Conservation (phyloP, 2,888 invertebrate genomes). For the Xestobium rufovillosum region DNA sequence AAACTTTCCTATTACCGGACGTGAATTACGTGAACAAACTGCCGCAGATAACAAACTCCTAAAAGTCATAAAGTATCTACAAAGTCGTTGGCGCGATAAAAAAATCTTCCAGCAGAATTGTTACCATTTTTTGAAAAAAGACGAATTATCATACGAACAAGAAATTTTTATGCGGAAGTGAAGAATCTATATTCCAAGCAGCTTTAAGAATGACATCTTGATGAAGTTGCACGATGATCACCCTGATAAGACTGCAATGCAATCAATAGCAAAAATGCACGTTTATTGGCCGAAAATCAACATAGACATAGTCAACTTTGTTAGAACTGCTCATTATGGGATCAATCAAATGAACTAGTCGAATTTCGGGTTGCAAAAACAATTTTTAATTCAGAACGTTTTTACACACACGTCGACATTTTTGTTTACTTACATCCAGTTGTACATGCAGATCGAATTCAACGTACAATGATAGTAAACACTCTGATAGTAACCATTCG, state of each 20-base stretch:
- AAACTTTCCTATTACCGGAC: too few species aligned
- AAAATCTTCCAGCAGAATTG: constrained; percentile 8
- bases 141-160: constrained; percentile 20
- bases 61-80: constrained; percentile 9
- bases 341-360: constrained; percentile 15
- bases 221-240: constrained; percentile 19
- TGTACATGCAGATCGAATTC: too few species aligned
- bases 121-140: constrained; percentile 20
- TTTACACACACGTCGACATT: constrained; percentile 15
- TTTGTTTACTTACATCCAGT: too few species aligned
- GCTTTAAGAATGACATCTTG: constrained; percentile 9
- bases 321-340: constrained; percentile 17
- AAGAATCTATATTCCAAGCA: constrained; percentile 10
- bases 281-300: constrained; percentile 24
- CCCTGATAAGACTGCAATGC: constrained; percentile 20
- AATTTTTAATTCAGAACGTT: constrained; percentile 17
- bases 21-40: too few species aligned
- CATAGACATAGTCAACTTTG: constrained; percentile 11
- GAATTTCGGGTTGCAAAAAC: too few species aligned
- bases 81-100: constrained; percentile 13
- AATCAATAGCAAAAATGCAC: constrained; percentile 19
- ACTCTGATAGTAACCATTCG: too few species aligned
- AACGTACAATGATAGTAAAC: too few species aligned
- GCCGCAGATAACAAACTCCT: constrained; percentile 5
- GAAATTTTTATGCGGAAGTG: constrained; percentile 18